Evolutionary conservation across 2,797 vertebrate species (phyloP).

Genomic region (Acanthopagrus latus): DNA sequence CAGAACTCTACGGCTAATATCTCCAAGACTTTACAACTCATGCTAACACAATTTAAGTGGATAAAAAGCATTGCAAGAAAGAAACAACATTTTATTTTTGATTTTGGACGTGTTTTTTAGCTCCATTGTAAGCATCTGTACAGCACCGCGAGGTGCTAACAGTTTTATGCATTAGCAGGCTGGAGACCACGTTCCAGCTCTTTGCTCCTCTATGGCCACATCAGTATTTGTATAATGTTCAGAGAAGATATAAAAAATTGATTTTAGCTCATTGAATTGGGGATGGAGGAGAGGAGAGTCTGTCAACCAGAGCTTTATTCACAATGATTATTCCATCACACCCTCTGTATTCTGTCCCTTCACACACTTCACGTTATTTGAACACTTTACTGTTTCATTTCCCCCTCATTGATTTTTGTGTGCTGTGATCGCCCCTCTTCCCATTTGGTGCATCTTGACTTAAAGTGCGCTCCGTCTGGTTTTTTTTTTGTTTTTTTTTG

Average conservation of each 20-base stretch:
- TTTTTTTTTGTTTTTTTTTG: neutral
- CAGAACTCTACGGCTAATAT: no score
- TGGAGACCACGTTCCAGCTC: neutral
- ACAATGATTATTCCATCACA: conserved; percentile 59
- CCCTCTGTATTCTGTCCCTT: conserved; percentile 43
- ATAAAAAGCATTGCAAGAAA: no score
- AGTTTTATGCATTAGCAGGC: neutral
- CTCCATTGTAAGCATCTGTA: neutral
- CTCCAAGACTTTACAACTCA: no score
- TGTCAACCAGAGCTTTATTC: conserved; percentile 33
- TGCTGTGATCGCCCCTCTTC: conserved; percentile 36
- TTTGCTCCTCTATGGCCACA: conserved; percentile 6
- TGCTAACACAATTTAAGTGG: no score
- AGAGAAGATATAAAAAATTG: conserved; percentile 21
- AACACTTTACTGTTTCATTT: conserved; percentile 61
- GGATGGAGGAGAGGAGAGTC: conserved; percentile 17
- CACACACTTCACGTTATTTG: conserved; percentile 58
- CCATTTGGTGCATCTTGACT: conserved; percentile 32
- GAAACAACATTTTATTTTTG: no score
- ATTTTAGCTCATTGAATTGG: conserved; percentile 29
- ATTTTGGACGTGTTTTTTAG: neutral
- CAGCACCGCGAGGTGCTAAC: neutral
- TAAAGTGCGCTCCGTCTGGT: conserved; percentile 23
- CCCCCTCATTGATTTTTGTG: conserved; percentile 64
- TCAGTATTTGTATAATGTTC: conserved; percentile 23